phyloP scores from a whole-genome alignment of 2,113 vertebrate species.

The Perca fluviatilis region DNA sequence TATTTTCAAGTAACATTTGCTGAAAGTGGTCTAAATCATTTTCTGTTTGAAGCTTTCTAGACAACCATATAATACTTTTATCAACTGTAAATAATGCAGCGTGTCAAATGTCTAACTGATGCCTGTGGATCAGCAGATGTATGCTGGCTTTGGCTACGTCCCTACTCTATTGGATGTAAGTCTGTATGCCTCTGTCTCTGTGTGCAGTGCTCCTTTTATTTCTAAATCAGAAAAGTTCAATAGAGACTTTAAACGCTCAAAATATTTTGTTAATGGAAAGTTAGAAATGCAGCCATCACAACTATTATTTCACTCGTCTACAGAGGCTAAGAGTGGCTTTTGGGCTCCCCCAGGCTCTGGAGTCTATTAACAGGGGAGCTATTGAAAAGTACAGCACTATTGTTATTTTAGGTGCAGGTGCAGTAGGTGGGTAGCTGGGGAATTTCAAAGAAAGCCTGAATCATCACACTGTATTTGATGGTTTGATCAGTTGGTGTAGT shows the following conservation, averaged over 20 bases:
- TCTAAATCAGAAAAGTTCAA: background rate
- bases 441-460: background rate
- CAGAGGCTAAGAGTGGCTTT: background rate
- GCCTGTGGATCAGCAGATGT: slow-evolving; percentile 71
- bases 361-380: background rate
- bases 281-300: background rate
- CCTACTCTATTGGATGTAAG: slow-evolving; percentile 74
- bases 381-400: background rate
- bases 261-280: background rate
- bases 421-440: background rate
- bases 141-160: slow-evolving; percentile 58
- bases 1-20: background rate
- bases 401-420: background rate
- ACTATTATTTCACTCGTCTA: background rate
- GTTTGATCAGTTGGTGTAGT: background rate
- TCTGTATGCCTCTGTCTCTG: slow-evolving; percentile 19
- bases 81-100: background rate
- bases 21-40: background rate
- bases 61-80: background rate
- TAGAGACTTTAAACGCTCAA: background rate
- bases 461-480: background rate
- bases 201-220: slow-evolving; percentile 52
- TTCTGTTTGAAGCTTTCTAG: background rate
- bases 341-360: background rate
- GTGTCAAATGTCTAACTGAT: slow-evolving; percentile 28